These are phyloP conservation scores for Plusia festucae DNA, from an alignment of 2,888 invertebrate species.

Conservation along the genomic window DNA sequence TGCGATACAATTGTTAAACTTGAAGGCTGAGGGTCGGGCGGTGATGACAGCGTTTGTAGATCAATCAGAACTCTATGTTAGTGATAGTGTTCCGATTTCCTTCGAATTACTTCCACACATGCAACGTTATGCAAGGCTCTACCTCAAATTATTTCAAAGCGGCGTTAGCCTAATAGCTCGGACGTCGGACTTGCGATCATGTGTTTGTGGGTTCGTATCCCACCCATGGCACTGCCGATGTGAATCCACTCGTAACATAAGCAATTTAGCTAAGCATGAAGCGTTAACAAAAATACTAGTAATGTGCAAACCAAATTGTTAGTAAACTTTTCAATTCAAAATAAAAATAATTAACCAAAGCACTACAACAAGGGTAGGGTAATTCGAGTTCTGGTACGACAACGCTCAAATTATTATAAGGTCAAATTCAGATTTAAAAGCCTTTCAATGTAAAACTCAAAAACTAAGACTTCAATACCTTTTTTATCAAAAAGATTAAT, in stretches of 20 bases:
- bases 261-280: too few species aligned
- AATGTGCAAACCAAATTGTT: too few species aligned
- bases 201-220: too few species aligned
- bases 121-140: not conserved
- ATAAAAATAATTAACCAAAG: too few species aligned
- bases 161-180: too few species aligned
- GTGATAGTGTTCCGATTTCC: conserved; percentile 24
- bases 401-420: not conserved
- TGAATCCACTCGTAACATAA: too few species aligned
- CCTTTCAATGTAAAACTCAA: not conserved
- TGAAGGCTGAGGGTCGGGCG: conserved; percentile 62
- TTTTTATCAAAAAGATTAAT: not conserved
- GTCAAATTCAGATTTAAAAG: not conserved
- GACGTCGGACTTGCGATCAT: too few species aligned
- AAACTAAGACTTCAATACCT: not conserved
- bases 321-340: too few species aligned
- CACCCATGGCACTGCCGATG: too few species aligned
- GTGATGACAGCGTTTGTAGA: conserved; percentile 51
- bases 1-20: conserved; percentile 70
- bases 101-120: conserved; percentile 6
- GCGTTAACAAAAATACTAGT: too few species aligned
- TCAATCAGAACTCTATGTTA: conserved; percentile 17
- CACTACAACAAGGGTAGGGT: not conserved
- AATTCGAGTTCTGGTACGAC: not conserved
- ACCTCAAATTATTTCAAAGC: too few species aligned